These are phyloP conservation scores for Stegana nigrithorax DNA, from an alignment of 2,888 invertebrate species.

Conservation along the genomic window DNA sequence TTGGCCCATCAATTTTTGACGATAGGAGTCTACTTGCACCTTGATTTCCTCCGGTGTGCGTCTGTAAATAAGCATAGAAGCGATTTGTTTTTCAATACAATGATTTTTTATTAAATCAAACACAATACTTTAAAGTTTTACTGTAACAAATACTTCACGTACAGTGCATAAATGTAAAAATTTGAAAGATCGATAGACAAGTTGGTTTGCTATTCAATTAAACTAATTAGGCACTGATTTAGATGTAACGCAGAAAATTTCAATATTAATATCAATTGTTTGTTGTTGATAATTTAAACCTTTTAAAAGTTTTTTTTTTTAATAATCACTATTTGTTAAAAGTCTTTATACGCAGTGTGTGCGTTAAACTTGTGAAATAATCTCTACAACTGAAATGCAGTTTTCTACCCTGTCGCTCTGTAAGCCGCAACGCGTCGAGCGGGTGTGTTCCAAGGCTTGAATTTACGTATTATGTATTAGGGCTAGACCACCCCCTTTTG, in stretches of 20 bases:
- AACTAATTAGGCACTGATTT: not conserved
- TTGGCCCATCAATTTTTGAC: conserved; percentile 84
- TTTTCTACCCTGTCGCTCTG: conserved; percentile 53
- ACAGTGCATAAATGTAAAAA: no score
- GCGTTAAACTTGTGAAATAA: conserved; percentile 47
- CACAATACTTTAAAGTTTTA: no score
- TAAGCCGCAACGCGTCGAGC: conserved; percentile 16
- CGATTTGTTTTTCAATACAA: no score
- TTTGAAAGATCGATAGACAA: conserved; percentile 32
- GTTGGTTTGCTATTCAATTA: not conserved
- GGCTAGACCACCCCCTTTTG: not conserved
- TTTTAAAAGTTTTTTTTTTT: not conserved
- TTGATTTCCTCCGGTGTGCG: conserved; percentile 87
- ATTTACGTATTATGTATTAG: conserved; percentile 34
- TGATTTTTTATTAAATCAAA: no score
- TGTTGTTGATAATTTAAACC: not conserved
- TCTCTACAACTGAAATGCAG: conserved; percentile 61
- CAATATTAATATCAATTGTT: not conserved
- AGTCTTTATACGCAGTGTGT: conserved; percentile 31
- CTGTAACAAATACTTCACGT: no score
- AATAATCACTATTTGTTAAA: conserved; percentile 1
- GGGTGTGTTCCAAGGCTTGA: conserved; percentile 33
- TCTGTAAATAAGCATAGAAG: no score
- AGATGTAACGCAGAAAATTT: no score
- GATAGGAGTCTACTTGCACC: conserved; percentile 86